Evolutionary conservation across 1,140 invertebrate genomes (phyloP), one percentile per base, ranked within the genome.

Genomic region (Euwallacea similis): DNA sequence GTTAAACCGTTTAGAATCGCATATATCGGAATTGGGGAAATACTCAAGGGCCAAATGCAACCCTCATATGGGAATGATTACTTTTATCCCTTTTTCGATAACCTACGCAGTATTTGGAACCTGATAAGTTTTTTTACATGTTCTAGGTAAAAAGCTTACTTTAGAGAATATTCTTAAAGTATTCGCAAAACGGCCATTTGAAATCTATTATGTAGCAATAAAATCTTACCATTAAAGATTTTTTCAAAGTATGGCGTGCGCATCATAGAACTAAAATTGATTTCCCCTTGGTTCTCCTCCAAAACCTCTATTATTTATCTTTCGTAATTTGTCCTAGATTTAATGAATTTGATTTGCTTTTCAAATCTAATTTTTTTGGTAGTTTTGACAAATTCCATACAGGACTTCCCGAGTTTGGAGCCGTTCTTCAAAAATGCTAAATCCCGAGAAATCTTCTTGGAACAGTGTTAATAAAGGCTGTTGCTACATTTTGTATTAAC

Each of bases 11-110:
- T 89, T 87, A 0, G 89, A 89, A 76, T 86, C 82, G 75, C 90
- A 91, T 71, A 79, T 80, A 3, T 87, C 80, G 6, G 89, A 88
- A 60, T 90, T 78, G 0, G 85, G 82, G 81, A 83, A 90, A 73
- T 84, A 81, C 2, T 85, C 75, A 1, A 84, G 81, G 81, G 88
- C 85, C 8, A 83, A 82, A 69, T 93, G 91, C 42, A 93, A 80
- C 0, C 85, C 85, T 44, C 86, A 81, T 0, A 86, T 80, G 0
- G 89, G 85, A 50, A 93, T 84, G 7, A 86, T 77, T 1, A 92
- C 78, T 1, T 82, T 72, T 0, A 84, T 88, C n/a, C 81, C 82
- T 33, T 71, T 70, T 42, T 77, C 66, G 9, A 78, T 63, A 11
- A 60, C 55, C 6, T 76, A 33, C 15, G 79, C 69, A 13, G 74